These are phyloP conservation scores for Aleiodes leptofemur DNA, from an alignment of 2,888 invertebrate genomes.

Conservation along the genomic window DNA sequence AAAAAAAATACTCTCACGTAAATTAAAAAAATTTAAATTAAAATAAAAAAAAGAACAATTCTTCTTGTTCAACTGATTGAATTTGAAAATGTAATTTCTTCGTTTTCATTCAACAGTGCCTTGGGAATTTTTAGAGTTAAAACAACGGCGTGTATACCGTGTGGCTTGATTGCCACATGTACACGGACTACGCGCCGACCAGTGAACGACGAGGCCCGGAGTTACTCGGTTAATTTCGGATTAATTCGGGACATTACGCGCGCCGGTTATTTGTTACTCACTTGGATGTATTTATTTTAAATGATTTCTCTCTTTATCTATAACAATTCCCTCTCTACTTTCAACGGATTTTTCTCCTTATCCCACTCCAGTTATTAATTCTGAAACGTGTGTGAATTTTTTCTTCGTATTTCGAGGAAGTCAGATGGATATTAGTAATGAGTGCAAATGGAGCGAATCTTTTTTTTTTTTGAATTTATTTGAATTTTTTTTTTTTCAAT, in stretches of 20 bases:
- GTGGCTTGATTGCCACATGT: constrained; percentile 72
- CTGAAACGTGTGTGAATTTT: neutral
- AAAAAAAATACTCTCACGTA: constrained; percentile 31
- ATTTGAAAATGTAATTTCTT: neutral
- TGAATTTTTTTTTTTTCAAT: no score
- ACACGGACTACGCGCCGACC: constrained; percentile 67
- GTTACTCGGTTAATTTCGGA: constrained; percentile 53
- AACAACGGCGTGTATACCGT: constrained; percentile 65
- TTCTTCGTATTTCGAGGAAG: neutral
- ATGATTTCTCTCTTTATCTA: constrained; percentile 15
- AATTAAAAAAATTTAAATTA: neutral
- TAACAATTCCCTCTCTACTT: constrained; percentile 9
- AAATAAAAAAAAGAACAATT: constrained; percentile 2
- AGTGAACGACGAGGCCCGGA: constrained; percentile 57
- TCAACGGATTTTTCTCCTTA: constrained; percentile 20
- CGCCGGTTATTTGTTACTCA: constrained; percentile 33
- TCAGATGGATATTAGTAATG: no score
- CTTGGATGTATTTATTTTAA: neutral
- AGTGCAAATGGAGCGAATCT: no score
- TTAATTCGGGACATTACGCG: constrained; percentile 52
- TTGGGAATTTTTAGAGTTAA: constrained; percentile 36
- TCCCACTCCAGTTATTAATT: no score
- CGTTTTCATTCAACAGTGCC: neutral
- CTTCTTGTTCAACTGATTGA: neutral
- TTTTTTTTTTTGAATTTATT: no score